Percentiles rank a stretch among this genome's conserved stretches.
phyloP scores from a whole-genome alignment of 92 coral and sea anemone species.

The Blastomussa wellsi region DNA sequence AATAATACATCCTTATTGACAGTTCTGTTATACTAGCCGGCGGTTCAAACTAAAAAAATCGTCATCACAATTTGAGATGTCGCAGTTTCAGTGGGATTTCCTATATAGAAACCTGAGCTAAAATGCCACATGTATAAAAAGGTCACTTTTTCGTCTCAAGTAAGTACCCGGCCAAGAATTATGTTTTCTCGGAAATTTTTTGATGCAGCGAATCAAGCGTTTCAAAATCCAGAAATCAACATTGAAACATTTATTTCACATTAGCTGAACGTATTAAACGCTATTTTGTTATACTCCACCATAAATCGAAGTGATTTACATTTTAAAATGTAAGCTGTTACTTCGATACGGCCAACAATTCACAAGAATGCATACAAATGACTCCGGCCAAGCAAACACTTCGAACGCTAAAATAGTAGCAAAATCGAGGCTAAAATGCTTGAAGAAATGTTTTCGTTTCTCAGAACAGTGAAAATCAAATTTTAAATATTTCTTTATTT shows the following conservation, averaged over 20 bases:
- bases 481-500: background rate
- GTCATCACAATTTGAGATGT: background rate
- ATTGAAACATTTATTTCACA: background rate
- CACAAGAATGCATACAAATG: slow-evolving; percentile 36
- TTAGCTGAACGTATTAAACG: background rate
- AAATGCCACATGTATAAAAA: background rate
- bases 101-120: background rate
- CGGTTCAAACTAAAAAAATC: no score
- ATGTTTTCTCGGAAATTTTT: background rate
- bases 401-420: slow-evolving; percentile 3
- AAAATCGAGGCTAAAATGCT: background rate
- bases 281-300: background rate
- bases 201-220: background rate
- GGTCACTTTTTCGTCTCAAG: background rate
- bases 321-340: slow-evolving; percentile 4
- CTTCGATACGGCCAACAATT: slow-evolving; percentile 44
- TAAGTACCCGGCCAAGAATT: no score
- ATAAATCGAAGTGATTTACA: background rate
- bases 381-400: background rate
- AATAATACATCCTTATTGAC: background rate
- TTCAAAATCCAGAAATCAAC: background rate
- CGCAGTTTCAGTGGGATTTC: background rate
- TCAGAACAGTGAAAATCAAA: background rate
- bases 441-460: background rate
- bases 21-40: background rate